Conservation (phyloP, 2,113 vertebrate genomes). For the Tyrannus savana region DNA sequence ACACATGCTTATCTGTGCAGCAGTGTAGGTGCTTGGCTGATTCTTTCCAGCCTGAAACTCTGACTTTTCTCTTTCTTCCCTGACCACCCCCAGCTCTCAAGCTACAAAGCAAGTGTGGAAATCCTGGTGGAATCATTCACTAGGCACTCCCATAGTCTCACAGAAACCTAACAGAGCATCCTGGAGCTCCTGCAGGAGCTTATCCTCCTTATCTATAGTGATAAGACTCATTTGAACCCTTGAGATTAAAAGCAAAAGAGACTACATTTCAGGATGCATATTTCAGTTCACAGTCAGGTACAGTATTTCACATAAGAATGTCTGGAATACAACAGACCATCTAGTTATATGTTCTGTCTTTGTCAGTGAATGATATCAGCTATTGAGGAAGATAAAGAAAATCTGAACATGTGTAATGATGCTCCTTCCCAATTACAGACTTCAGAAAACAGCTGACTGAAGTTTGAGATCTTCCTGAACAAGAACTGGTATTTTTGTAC, state of each 20-base stretch:
- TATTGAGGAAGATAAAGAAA: not conserved
- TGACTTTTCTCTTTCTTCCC: not conserved
- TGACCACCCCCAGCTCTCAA: not conserved
- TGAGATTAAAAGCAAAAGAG: not conserved
- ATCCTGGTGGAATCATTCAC: not conserved
- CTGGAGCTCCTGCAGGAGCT: not conserved
- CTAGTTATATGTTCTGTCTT: not conserved
- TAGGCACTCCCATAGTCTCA: not conserved
- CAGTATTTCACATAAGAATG: not conserved
- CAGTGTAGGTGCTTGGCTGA: not conserved
- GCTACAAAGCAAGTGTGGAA: not conserved
- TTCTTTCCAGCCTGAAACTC: not conserved
- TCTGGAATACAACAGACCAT: not conserved
- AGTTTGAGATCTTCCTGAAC: not conserved
- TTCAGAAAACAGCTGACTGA: not conserved
- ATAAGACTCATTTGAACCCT: not conserved
- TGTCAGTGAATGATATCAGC: not conserved
- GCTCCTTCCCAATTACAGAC: not conserved
- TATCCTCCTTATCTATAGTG: not conserved
- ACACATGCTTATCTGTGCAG: not conserved
- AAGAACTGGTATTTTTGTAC: not conserved
- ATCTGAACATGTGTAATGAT: not conserved
- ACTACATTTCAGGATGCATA: not conserved
- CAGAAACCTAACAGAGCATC: not conserved
- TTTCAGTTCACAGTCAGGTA: conserved; percentile 3